Base-by-base conservation (phyloP, 2,113 vertebrate genomes). In the Corythornis cristatus region DNA sequence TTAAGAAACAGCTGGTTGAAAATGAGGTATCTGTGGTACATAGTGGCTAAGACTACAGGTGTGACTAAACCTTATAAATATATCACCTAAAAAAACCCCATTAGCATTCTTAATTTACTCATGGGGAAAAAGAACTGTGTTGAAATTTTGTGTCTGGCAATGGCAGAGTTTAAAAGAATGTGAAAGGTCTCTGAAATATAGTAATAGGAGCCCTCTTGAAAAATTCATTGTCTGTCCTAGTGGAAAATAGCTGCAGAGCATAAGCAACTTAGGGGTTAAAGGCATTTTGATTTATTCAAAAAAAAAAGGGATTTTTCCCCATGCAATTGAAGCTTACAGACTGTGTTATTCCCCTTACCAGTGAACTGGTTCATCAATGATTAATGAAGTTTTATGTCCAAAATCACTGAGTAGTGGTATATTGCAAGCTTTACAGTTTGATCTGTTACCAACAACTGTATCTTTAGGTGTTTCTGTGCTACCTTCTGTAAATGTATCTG, bases 381-480 rank as follows among this genome's bases (percentile, higher is more conserved):
- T 95, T 96, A 95, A 97, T 93, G 48, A 81, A 72, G 37, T 62
- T 96, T 92, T 86, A 92, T 40, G 81, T 93, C 65, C 94, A 96
- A 95, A 97, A 91, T 85, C 89, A 93, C 48, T 83, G 80, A 89
- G 66, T 82, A 85, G 78, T 19, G 26, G 33, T 67, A 79, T 70
- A 86, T 51, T 93, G 67, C 67, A 93, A 90, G 72, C 91, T 93
- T 78, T 92, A 88, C 54, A 80, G 74, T 60, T 8, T 92, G 79
- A 94, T 91, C 68, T 96, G 56, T 91, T 93, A 94, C 76, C 54
- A 93, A 72, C 37, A 89, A 79, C 76, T 93, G 58, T 70, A 80
- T 73, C 72, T 89, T 92, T 76, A 76, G 72, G 60, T 92, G 35
- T 86, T 95, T 89, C 33, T 37, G 37, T 37, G 37, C 37, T 37